Conservation (phyloP, 2,888 invertebrate genomes). For the Holacanthella duospinosa region DNA sequence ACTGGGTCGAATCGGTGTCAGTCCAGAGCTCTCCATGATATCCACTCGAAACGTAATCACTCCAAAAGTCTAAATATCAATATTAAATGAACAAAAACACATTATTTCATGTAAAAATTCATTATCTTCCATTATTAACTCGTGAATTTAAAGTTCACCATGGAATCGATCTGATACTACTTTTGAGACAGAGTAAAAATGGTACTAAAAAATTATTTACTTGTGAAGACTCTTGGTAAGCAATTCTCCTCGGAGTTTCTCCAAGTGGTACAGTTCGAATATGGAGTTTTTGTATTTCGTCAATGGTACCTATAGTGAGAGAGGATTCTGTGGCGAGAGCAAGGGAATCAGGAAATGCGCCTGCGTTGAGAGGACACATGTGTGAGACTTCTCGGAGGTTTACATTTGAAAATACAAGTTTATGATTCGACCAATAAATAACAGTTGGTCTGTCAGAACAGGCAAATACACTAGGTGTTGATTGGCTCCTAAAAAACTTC, state of each 20-base stretch:
- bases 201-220: too few species aligned
- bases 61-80: conserved; percentile 67
- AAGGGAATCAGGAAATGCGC: conserved; percentile 85
- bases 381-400: conserved; percentile 89
- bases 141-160: too few species aligned
- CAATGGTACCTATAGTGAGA: conserved; percentile 91
- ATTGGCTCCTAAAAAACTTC: conserved; percentile 74
- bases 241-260: conserved; percentile 86
- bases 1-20: conserved; percentile 56
- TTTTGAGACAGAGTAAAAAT: not conserved
- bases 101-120: not conserved
- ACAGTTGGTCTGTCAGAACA: conserved; percentile 98
- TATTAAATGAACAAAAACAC: not conserved
- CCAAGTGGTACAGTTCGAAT: conserved; percentile 89
- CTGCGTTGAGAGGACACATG: conserved; percentile 94
- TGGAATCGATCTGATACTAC: too few species aligned
- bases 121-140: too few species aligned
- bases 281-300: conserved; percentile 95
- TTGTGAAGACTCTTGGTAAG: conserved; percentile 85
- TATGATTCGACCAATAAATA: conserved; percentile 97
- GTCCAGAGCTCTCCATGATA: conserved; percentile 64
- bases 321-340: conserved; percentile 79
- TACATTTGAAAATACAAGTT: conserved; percentile 95
- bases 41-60: conserved; percentile 84
- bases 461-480: conserved; percentile 94